Conservation (phyloP, 1,140 invertebrate species). For the Archivesica marissinica region DNA sequence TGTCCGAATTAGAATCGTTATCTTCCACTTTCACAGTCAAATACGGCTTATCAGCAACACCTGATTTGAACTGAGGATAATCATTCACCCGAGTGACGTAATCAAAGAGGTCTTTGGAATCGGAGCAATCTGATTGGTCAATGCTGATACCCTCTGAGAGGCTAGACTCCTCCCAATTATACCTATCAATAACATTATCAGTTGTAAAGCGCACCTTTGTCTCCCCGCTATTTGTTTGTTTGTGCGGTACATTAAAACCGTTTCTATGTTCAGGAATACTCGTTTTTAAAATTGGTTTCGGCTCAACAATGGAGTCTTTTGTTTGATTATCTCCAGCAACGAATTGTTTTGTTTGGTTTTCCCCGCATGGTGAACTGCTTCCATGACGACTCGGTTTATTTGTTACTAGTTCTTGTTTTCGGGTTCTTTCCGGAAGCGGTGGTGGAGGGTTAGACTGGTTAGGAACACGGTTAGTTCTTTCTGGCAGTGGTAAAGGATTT, state of each 20-base stretch:
- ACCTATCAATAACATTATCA: constrained; percentile 51
- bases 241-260: constrained; percentile 27
- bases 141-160: constrained; percentile 62
- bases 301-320: constrained; percentile 31
- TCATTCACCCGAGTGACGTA: constrained; percentile 16
- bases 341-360: background rate
- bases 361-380: background rate
- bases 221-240: constrained; percentile 25
- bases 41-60: constrained; percentile 85
- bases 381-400: background rate
- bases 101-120: constrained; percentile 59
- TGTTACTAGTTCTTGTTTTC: background rate
- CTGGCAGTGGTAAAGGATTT: constrained; percentile 51
- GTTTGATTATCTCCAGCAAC: background rate
- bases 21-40: constrained; percentile 85
- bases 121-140: constrained; percentile 62
- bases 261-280: constrained; percentile 30
- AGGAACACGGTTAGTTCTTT: constrained; percentile 36
- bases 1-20: constrained; percentile 86
- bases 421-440: constrained; percentile 41
- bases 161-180: constrained; percentile 65
- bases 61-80: constrained; percentile 28
- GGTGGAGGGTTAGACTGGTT: background rate
- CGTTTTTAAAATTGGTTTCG: constrained; percentile 60
- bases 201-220: constrained; percentile 61